phyloP scores from a whole-genome alignment of 2,888 invertebrate genomes.

The Doris montereyensis region DNA sequence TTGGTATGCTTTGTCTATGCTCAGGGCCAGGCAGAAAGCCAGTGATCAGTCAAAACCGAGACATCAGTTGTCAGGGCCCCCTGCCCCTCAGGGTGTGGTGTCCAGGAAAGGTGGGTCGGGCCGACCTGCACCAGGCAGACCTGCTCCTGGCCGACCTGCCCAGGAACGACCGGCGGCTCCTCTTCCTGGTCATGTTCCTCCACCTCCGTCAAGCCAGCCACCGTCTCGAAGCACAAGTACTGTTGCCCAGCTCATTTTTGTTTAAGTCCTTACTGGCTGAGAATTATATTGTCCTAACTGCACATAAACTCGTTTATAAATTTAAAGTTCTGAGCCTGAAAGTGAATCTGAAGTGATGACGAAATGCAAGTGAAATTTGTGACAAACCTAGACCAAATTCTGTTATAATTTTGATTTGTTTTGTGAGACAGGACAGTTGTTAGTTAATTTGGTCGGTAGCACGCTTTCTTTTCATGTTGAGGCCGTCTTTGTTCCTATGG shows the following conservation, averaged over 20 bases:
- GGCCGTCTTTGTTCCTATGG: too few species aligned
- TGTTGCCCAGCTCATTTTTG: background rate
- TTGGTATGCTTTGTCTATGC: too few species aligned
- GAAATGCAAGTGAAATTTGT: too few species aligned
- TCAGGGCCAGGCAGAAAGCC: conserved; percentile 49
- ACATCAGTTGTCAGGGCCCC: conserved; percentile 24
- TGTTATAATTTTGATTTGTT: too few species aligned
- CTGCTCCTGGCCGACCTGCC: conserved; percentile 33
- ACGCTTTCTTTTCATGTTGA: too few species aligned
- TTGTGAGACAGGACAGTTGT: too few species aligned
- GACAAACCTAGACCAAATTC: too few species aligned
- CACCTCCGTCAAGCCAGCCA: conserved; percentile 45
- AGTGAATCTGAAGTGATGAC: too few species aligned
- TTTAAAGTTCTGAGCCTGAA: too few species aligned
- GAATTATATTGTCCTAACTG: too few species aligned
- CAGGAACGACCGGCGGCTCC: conserved; percentile 32
- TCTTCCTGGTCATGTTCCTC: conserved; percentile 45
- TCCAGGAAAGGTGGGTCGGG: conserved; percentile 32
- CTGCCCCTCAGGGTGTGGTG: conserved; percentile 37
- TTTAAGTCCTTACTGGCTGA: background rate
- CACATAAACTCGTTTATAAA: background rate
- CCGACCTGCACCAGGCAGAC: conserved; percentile 39
- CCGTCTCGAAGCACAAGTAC: conserved; percentile 47
- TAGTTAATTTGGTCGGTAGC: too few species aligned
- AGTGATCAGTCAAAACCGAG: conserved; percentile 22